These are phyloP conservation scores for Cheilosia scutellata DNA, from an alignment of 2,888 invertebrate species.

Conservation along the genomic window DNA sequence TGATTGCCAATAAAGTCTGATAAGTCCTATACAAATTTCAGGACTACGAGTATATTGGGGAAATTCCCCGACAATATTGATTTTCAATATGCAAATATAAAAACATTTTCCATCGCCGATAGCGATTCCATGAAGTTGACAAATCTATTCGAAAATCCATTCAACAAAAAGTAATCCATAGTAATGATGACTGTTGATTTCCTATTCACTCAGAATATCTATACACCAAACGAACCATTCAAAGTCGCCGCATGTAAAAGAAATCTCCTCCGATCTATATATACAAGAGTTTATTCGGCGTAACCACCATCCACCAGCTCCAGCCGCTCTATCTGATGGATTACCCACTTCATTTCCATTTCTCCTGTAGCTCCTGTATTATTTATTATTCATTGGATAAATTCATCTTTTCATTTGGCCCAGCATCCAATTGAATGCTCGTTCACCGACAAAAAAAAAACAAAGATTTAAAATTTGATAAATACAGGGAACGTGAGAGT, in stretches of 20 bases:
- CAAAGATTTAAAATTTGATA: constrained; percentile 58
- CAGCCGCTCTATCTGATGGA: constrained; percentile 32
- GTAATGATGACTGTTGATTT: constrained; percentile 18
- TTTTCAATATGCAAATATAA: too few species aligned
- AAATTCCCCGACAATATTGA: too few species aligned
- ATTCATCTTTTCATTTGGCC: constrained; percentile 53
- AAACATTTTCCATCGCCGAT: too few species aligned
- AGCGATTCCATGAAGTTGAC: neutral
- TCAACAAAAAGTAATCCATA: constrained; percentile 4
- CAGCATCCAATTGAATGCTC: constrained; percentile 27
- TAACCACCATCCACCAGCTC: neutral
- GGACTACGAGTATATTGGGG: too few species aligned
- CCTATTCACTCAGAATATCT: constrained; percentile 16
- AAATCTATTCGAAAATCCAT: constrained; percentile 6
- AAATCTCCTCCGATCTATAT: neutral
- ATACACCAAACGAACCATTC: neutral
- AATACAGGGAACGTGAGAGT: constrained; percentile 36
- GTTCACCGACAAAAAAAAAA: constrained; percentile 6
- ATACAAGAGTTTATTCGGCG: too few species aligned
- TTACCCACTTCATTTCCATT: constrained; percentile 53
- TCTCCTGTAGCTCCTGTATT: constrained; percentile 7
- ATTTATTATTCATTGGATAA: constrained; percentile 48
- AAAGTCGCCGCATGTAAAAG: neutral
- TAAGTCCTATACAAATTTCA: too few species aligned
- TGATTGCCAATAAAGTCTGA: too few species aligned